A percentile compares a stretch with the other conserved stretches of the same genome.
These are phyloP conservation scores for Liolophura sinensis DNA, from an alignment of 1,140 invertebrate genomes.

Conservation along the genomic window DNA sequence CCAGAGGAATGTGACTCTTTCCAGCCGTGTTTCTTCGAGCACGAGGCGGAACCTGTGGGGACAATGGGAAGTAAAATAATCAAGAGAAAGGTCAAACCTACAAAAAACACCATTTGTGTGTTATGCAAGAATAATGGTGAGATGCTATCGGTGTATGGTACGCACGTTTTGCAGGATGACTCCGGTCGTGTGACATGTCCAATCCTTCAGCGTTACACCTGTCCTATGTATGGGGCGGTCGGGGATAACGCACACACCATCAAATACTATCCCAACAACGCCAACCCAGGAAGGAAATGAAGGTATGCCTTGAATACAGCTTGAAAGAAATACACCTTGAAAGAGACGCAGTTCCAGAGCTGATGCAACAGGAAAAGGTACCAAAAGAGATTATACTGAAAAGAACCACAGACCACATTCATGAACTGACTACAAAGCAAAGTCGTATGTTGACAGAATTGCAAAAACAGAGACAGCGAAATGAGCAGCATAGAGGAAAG, in stretches of 20 bases:
- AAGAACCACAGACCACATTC: conserved; percentile 75
- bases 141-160: conserved; percentile 57
- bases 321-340: conserved; percentile 82
- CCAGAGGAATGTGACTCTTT: too few relatives aligned
- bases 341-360: conserved; percentile 76
- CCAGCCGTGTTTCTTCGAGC: too few relatives aligned
- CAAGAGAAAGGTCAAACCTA: conserved; percentile 12
- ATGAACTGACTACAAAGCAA: conserved; percentile 66
- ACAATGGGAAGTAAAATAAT: too few relatives aligned
- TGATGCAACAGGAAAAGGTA: conserved; percentile 76
- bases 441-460: conserved; percentile 44
- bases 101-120: conserved; percentile 26
- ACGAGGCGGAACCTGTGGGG: too few relatives aligned
- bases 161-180: conserved; percentile 52
- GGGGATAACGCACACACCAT: conserved; percentile 64
- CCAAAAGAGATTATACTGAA: conserved; percentile 84
- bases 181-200: conserved; percentile 62
- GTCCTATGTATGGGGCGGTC: conserved; percentile 61
- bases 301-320: conserved; percentile 79
- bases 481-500: conserved; percentile 29
- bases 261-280: conserved; percentile 48
- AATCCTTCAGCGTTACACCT: conserved; percentile 60
- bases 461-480: conserved; percentile 59
- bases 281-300: conserved; percentile 71
- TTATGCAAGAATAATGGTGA: conserved; percentile 66